Evolutionary conservation across 2,113 vertebrate species (phyloP), one percentile per base, ranked within the genome.

Genomic region (Vicugna pacos): DNA sequence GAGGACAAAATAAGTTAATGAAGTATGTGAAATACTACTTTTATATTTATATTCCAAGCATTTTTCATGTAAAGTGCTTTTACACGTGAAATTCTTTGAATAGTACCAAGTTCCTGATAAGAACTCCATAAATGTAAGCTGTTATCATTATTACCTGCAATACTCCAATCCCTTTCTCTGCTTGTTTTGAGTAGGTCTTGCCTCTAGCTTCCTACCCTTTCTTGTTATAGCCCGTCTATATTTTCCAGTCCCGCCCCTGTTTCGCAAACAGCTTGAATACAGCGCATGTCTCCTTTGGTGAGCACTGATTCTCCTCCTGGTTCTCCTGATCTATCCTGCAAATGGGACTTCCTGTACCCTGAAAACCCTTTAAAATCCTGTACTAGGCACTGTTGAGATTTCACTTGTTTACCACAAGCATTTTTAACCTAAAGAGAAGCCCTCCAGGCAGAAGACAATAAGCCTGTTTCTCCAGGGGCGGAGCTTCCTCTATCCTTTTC

Each of bases 1-100:
- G 87, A 95, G 58, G n/a, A 77, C 14, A 82, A 90, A 91, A 89
- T 94, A 16, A 75, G 56, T 46, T 26, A n/a, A 56, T 95, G 22
- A 83, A 75, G 46, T 42, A 42, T 70, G 5, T 38, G 62, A 60
- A 67, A 11, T 67, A 67, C 60, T 79, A 54, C 26, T 46, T 93
- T 92, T 72, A 80, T 50, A 42, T 46, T 95, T 80, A 80, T 69
- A 85, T 81, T 65, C 12, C 19, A 93, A 81, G 10, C 6, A 77
- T 67, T 88, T 87, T 91, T 77, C 11, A 84, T n/a, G 69, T 50
- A 50, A 84, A 48, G 3, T 93, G 64, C 17, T 93, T 87, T 62
- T 82, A 70, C 7, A 56, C 26, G 20, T 81, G 77, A 91, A 13
- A 11, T 30, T 73, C 19, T 75, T 82, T 75, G 42, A 83, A 6